Evolutionary conservation across 2,888 invertebrate species (phyloP), one percentile per base, ranked within the genome.

Genomic region (Alloscopus bannaensis): DNA sequence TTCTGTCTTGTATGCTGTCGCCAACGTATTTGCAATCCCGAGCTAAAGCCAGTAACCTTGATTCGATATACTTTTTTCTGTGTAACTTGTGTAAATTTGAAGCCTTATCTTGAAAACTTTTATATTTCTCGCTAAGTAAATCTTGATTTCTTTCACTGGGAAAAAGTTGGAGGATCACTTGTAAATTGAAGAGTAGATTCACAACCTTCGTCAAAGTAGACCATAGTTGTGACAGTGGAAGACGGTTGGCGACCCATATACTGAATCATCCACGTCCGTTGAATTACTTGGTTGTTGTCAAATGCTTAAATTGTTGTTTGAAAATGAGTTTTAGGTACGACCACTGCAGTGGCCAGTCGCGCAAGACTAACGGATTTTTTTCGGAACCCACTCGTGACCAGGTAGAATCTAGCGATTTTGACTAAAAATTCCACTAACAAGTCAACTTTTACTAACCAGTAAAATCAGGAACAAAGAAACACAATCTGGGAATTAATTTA

Each of bases 211-310:
- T 62, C 42, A 62, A 20, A 40, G 20, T 36, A n/a, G n/a, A n/a
- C n/a, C n/a, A n/a, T n/a, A n/a, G 64, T 18, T n/a, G 64, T 65
- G 18, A 65, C 64, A 26, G 47, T 65, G 1, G 64, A 65, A 8
- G 47, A n/a, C 16, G 16, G 3, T 28, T 47, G 45, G 2, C 47
- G 24, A 1, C 26, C 28, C 8, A 13, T 1, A 13, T 36, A 65
- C 8, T 28, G 24, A 1, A 65, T 18, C 16, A 16, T 6, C 45
- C 47, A 65, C 20, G 64, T 47, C 0, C 47, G 24, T 28, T 28
- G 16, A 3, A 65, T 16, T 2, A 47, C 47, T 47, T 65, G 64
- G 26, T 45, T 47, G 13, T 65, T 65, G 47, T 65, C 64, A 18
- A 65, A 65, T 24, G 47, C 64, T 65, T 24, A n/a, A 26, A 2